Base-by-base conservation (phyloP, 2,888 invertebrate genomes). In the Aethes cnicana region DNA sequence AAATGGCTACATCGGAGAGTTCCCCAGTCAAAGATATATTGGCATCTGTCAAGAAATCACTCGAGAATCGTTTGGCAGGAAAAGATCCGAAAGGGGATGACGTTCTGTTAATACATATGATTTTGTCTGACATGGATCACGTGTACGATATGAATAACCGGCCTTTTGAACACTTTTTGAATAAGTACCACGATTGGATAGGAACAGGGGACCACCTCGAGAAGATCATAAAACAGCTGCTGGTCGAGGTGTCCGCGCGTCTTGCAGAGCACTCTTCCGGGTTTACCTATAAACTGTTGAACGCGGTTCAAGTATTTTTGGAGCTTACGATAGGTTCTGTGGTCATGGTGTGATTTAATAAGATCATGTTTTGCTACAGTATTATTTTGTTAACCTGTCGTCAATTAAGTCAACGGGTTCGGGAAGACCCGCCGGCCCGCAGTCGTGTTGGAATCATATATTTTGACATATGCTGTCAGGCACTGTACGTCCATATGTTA, bases 221-320 rank as follows among this genome's bases (percentile, higher is more conserved):
- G 6, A 53, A 58, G 0, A 47, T 58, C 0, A 55, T 85, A 4
- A 62, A 63, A 1, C 47, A 56, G 11, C 46, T 75, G 0, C 57
- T 83, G 21, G 69, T 53, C 1, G 68, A 72, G 32, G 60, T 84
- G 17, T 54, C 57, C 0, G 53, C 62, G 4, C 61, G 66, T 23
- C 11, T 81, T 1, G 56, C 49, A 2, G 43, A 53, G 1, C 58
- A 65, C 3, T 44, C 72, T 0, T 61, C 66, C 1, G 68, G 76
- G 18, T 30, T 83, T n/a, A 48, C 66, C 9, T 17, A 56, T 2
- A 84, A 84, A 54, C 54, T 84, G 3, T 62, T 62, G 1, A 72
- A 68, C 35, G 81, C 80, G 65, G 74, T 81, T 0, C 67, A 63
- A 62, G 73, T 77, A 5, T 84, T 84, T 60, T 64, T 84, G 47